phyloP scores from a whole-genome alignment of 2,888 invertebrate genomes.

The Sesamia inferens region DNA sequence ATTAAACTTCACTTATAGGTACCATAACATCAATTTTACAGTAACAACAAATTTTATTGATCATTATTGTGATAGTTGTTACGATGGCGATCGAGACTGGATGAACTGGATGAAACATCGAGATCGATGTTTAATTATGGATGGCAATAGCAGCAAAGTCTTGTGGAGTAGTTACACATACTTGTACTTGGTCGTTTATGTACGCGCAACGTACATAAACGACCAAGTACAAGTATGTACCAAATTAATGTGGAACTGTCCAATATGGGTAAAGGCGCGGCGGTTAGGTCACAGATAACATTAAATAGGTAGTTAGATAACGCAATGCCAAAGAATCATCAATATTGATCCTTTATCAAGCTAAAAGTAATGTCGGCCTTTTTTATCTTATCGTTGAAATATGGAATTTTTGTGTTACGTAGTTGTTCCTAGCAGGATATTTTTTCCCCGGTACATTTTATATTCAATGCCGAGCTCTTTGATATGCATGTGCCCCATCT shows the following conservation, averaged over 20 bases:
- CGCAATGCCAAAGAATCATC: conserved; percentile 15
- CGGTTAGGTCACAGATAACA: conserved; percentile 38
- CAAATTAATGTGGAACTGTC: conserved; percentile 11
- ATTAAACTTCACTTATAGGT: neutral
- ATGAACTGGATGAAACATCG: no score
- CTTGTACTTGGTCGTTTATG: neutral
- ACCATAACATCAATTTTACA: neutral
- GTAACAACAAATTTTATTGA: neutral
- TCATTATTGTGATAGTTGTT: conserved; percentile 2
- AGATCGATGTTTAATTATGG: conserved; percentile 20
- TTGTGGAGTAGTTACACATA: conserved; percentile 6
- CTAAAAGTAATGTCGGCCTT: conserved; percentile 17
- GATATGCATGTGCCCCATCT: conserved; percentile 83
- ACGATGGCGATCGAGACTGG: neutral
- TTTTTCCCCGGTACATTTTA: conserved; percentile 51
- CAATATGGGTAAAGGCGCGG: conserved; percentile 15
- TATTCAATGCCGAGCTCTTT: conserved; percentile 58
- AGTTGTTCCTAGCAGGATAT: conserved; percentile 24
- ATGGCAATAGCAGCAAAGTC: conserved; percentile 8
- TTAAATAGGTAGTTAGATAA: conserved; percentile 28
- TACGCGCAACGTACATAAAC: neutral
- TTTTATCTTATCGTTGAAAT: conserved; percentile 24
- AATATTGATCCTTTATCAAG: conserved; percentile 23
- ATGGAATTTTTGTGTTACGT: conserved; percentile 7
- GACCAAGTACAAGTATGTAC: neutral